phyloP scores from a whole-genome alignment of 2,888 invertebrate species.

The Erynnis tages region DNA sequence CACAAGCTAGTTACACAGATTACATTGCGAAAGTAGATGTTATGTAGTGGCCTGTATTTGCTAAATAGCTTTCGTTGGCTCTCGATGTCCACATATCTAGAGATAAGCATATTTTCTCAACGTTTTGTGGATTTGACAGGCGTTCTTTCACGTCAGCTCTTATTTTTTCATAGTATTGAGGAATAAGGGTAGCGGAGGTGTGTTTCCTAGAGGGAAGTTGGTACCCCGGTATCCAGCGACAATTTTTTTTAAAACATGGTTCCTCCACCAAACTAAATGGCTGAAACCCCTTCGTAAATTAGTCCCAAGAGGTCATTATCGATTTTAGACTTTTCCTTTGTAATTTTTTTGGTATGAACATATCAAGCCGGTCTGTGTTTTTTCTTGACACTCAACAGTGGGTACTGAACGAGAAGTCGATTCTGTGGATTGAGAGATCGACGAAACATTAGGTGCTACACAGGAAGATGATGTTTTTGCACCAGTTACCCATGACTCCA shows the following conservation, averaged over 20 bases:
- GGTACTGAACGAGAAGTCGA: too few relatives aligned
- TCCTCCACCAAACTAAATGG: slow-evolving; percentile 38
- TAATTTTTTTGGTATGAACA: too few relatives aligned
- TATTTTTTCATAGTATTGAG: too few relatives aligned
- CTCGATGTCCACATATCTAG: not conserved
- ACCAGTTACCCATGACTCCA: too few relatives aligned
- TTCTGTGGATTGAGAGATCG: too few relatives aligned
- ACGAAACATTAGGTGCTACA: too few relatives aligned
- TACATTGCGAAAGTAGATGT: not conserved
- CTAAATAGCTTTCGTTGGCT: not conserved
- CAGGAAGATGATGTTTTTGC: too few relatives aligned
- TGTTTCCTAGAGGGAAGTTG: slow-evolving; percentile 33
- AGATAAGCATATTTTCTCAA: not conserved
- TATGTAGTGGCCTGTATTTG: not conserved
- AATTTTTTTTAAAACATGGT: slow-evolving; percentile 32
- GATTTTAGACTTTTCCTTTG: too few relatives aligned
- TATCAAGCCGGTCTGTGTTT: too few relatives aligned
- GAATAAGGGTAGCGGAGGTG: not conserved
- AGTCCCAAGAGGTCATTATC: too few relatives aligned
- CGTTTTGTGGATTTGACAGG: not conserved
- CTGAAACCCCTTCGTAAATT: slow-evolving; percentile 23
- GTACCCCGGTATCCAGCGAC: slow-evolving; percentile 36
- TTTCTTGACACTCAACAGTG: too few relatives aligned
- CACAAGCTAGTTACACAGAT: not conserved
- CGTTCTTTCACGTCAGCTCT: not conserved